Conservation (phyloP, 2,888 invertebrate species). For the Plebejus anna region DNA sequence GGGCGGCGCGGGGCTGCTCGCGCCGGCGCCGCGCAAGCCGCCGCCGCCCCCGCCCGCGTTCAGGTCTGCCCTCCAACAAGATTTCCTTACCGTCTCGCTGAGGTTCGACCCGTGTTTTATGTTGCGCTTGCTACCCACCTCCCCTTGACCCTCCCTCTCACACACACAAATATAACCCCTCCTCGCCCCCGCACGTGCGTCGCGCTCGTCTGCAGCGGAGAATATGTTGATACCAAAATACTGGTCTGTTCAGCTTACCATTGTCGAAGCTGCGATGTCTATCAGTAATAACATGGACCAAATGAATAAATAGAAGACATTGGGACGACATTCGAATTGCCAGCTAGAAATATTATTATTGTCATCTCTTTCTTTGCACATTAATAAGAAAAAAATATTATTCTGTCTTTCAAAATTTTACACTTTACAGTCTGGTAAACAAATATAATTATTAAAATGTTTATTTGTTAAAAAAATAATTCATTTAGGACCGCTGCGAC, state of each 20-base stretch:
- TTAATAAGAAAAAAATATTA: no score
- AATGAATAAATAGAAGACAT: no score
- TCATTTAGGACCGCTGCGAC: background rate
- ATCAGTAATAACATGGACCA: no score
- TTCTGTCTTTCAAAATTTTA: no score
- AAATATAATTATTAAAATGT: no score
- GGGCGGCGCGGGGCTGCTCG: constrained; percentile 49
- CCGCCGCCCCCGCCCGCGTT: constrained; percentile 82
- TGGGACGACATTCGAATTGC: no score
- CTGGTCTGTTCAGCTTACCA: no score
- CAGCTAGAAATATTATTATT: no score
- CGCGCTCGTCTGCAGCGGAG: background rate
- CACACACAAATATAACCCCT: constrained; percentile 14
- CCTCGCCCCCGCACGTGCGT: background rate
- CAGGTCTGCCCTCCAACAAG: constrained; percentile 84
- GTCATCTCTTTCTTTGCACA: no score
- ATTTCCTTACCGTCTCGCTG: constrained; percentile 86
- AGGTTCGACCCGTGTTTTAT: constrained; percentile 79
- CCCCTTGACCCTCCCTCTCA: constrained; percentile 1
- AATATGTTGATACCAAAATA: background rate
- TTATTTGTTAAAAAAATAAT: no score
- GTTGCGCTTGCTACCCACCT: constrained; percentile 41
- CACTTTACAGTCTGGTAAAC: no score
- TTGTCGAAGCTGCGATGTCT: no score
- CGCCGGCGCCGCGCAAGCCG: constrained; percentile 78